Percentiles rank a stretch among this genome's conserved stretches.
Evolutionary conservation across 2,797 vertebrate genomes (phyloP).

Genomic region (Lemur catta): DNA sequence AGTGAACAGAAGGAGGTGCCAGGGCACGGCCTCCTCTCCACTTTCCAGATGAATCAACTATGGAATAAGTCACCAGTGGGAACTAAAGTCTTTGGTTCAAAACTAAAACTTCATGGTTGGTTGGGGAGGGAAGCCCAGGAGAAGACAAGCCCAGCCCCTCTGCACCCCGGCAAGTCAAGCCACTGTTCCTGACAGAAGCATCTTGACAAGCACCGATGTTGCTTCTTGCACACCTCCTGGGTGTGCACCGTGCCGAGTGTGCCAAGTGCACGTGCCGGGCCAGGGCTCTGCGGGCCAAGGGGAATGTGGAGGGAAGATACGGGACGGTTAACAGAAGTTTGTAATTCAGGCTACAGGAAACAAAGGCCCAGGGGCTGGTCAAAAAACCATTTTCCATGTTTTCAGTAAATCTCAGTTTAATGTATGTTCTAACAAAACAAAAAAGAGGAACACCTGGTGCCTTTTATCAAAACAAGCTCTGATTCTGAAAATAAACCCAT

Average conservation of each 20-base stretch:
- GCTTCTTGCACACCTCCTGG: neutral
- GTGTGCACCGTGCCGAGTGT: neutral
- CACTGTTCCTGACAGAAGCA: neutral
- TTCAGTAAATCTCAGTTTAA: slow-evolving; percentile 48
- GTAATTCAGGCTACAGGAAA: neutral
- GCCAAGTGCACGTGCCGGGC: neutral
- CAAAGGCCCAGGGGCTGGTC: neutral
- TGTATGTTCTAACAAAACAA: slow-evolving; percentile 67
- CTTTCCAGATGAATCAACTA: neutral
- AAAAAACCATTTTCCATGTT: neutral
- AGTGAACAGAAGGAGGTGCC: neutral
- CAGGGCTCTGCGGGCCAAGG: neutral
- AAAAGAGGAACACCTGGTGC: slow-evolving; percentile 55
- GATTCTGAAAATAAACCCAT: slow-evolving; percentile 40
- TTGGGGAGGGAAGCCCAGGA: neutral
- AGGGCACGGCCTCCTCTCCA: neutral
- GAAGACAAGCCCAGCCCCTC: neutral
- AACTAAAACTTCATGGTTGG: neutral
- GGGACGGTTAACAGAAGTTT: neutral
- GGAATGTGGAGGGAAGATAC: neutral
- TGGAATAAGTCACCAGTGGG: neutral
- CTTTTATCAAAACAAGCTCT: slow-evolving; percentile 54
- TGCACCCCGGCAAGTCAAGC: neutral
- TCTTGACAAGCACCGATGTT: neutral
- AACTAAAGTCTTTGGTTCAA: neutral